Evolutionary conservation across 2,888 invertebrate species (phyloP).

Genomic region (Drosophila parthenogenetica): DNA sequence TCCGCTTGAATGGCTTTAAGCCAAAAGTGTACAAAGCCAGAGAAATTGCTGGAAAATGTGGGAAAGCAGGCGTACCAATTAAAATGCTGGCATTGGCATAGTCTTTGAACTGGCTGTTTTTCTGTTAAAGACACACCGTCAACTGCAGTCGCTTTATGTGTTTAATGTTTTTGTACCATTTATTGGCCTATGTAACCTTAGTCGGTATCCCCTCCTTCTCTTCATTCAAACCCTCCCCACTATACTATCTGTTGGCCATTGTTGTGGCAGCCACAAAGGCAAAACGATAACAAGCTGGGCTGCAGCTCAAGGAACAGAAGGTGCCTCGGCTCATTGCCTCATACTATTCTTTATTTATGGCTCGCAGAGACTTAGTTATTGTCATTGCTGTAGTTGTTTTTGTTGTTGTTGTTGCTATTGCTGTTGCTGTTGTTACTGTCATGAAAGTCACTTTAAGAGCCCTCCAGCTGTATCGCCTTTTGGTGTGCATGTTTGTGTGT

Average conservation of each 20-base stretch:
- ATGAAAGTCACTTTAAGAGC: slow-evolving; percentile 64
- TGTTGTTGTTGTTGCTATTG: slow-evolving; percentile 31
- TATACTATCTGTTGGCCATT: slow-evolving; percentile 17
- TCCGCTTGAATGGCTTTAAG: slow-evolving; percentile 58
- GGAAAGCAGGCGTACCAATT: slow-evolving; percentile 50
- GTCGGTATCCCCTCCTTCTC: not conserved
- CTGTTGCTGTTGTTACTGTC: slow-evolving; percentile 29
- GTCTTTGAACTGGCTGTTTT: slow-evolving; percentile 65
- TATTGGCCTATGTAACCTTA: slow-evolving; percentile 42
- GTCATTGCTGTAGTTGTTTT: slow-evolving; percentile 18
- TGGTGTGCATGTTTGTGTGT: slow-evolving; percentile 44
- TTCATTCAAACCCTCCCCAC: not conserved
- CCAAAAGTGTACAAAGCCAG: slow-evolving; percentile 4
- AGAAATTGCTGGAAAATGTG: slow-evolving; percentile 12
- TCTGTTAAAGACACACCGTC: slow-evolving; percentile 66
- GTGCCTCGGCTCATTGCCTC: slow-evolving; percentile 56
- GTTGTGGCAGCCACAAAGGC: slow-evolving; percentile 54
- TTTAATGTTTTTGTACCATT: slow-evolving; percentile 66
- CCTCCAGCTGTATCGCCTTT: slow-evolving; percentile 11
- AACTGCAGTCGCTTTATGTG: slow-evolving; percentile 55
- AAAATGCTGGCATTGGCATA: slow-evolving; percentile 64
- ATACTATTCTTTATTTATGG: slow-evolving; percentile 70
- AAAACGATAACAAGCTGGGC: slow-evolving; percentile 33
- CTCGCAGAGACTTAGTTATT: slow-evolving; percentile 39
- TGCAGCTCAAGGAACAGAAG: slow-evolving; percentile 64